phyloP scores from a whole-genome alignment of 2,113 vertebrate species.

The Cyanoliseus patagonus region DNA sequence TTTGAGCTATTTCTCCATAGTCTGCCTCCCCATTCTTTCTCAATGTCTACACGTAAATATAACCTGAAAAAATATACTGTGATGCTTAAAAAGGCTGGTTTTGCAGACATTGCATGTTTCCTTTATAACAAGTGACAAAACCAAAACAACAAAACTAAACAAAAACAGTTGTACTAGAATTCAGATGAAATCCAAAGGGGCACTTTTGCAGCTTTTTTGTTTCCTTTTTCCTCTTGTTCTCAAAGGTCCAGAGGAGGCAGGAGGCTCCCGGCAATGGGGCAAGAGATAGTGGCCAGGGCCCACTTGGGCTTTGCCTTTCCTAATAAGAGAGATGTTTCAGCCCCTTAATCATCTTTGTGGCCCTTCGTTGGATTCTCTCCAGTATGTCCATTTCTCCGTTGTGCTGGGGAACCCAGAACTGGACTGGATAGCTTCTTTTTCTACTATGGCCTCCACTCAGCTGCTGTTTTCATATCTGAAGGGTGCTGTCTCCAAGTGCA shows the following conservation, averaged over 20 bases:
- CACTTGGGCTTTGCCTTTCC: not conserved
- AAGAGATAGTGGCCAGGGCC: not conserved
- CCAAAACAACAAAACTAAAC: not conserved
- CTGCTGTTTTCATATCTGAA: not conserved
- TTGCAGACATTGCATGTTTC: not conserved
- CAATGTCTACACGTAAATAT: not conserved
- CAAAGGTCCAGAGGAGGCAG: fast-evolving
- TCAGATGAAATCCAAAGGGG: not conserved
- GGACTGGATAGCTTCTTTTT: not conserved
- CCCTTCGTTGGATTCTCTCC: not conserved
- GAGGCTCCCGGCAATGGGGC: not conserved
- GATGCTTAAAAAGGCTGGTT: not conserved
- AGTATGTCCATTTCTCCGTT: not conserved
- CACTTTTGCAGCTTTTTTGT: not conserved
- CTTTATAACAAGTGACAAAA: not conserved
- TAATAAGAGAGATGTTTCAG: not conserved
- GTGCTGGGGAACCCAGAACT: not conserved
- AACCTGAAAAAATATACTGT: not conserved
- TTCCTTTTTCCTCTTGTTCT: not conserved
- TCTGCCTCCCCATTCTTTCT: not conserved
- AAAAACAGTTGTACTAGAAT: not conserved
- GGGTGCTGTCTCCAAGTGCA: not conserved
- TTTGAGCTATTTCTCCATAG: not conserved
- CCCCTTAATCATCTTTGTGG: not conserved
- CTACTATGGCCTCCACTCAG: not conserved